phyloP scores from a whole-genome alignment of 2,113 vertebrate genomes.

The Microcebus lehilahytsara region DNA sequence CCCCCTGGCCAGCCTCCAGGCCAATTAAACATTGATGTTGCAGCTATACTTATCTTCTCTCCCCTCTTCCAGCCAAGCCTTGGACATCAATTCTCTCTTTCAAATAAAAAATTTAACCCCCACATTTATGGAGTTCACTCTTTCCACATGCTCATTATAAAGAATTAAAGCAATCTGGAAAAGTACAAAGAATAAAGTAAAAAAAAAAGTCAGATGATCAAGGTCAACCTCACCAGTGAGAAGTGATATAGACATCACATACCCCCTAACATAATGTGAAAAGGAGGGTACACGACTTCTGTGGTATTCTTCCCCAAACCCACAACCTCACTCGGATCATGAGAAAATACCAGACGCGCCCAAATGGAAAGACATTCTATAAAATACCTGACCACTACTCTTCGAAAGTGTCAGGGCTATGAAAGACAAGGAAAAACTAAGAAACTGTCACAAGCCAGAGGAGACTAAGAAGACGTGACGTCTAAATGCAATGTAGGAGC shows the following conservation, averaged over 20 bases:
- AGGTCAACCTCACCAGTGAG: background rate
- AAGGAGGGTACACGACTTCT: background rate
- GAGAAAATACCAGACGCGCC: background rate
- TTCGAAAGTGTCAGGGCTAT: background rate
- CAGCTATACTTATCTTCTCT: conserved; percentile 47
- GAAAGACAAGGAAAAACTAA: background rate
- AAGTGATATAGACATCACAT: accelerated
- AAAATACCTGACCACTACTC: background rate
- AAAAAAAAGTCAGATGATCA: background rate
- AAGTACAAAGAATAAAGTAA: conserved; percentile 33
- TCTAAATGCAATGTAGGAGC: background rate
- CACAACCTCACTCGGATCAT: background rate
- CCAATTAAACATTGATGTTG: conserved; percentile 68
- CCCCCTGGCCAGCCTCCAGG: conserved; percentile 56
- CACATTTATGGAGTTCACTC: background rate
- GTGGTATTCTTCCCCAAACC: background rate
- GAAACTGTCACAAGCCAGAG: background rate
- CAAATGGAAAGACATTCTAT: background rate
- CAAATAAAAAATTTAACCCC: conserved; percentile 60
- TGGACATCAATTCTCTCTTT: conserved; percentile 46
- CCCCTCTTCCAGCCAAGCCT: conserved; percentile 13
- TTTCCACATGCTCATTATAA: background rate
- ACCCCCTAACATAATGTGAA: background rate
- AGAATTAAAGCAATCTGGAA: conserved; percentile 8
- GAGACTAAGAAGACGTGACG: background rate